phyloP scores from a whole-genome alignment of 2,888 invertebrate genomes.

The Emmelina monodactyla region DNA sequence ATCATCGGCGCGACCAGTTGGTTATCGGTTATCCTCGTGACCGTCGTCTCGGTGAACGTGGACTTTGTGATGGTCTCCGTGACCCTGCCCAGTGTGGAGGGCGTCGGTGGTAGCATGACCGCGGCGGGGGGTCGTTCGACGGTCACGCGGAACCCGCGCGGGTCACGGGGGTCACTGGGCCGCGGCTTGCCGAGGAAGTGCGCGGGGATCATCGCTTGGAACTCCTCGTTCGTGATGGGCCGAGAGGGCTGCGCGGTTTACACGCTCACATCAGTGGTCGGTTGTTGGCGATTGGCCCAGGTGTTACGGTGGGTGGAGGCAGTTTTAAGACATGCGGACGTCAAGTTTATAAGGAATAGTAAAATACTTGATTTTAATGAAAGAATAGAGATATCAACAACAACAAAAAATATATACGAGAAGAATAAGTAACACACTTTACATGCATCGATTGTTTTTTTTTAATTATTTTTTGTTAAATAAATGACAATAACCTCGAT shows the following conservation, averaged over 20 bases:
- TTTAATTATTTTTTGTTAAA: no score
- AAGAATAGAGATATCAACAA: no score
- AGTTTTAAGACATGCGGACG: neutral
- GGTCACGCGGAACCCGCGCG: conserved; percentile 79
- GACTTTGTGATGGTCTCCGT: conserved; percentile 96
- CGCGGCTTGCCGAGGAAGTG: conserved; percentile 75
- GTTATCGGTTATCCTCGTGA: conserved; percentile 94
- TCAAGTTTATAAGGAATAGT: neutral
- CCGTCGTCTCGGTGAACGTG: conserved; percentile 93
- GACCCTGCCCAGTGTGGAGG: conserved; percentile 83
- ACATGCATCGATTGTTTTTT: no score
- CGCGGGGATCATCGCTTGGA: conserved; percentile 93
- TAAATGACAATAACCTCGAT: no score
- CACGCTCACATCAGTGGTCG: conserved; percentile 58
- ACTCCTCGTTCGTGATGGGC: conserved; percentile 92
- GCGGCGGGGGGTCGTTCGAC: conserved; percentile 77
- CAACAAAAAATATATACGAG: no score
- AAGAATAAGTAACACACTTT: no score
- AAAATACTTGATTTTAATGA: no score
- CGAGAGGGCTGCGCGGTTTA: conserved; percentile 71
- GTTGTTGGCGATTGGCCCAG: conserved; percentile 7
- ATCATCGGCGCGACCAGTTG: conserved; percentile 84
- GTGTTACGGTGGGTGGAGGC: neutral
- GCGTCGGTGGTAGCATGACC: conserved; percentile 80
- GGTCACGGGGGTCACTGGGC: conserved; percentile 33